Conservation (phyloP, 64 coral and sea anemone genomes). For the Hydrozoanthus tunicans region DNA sequence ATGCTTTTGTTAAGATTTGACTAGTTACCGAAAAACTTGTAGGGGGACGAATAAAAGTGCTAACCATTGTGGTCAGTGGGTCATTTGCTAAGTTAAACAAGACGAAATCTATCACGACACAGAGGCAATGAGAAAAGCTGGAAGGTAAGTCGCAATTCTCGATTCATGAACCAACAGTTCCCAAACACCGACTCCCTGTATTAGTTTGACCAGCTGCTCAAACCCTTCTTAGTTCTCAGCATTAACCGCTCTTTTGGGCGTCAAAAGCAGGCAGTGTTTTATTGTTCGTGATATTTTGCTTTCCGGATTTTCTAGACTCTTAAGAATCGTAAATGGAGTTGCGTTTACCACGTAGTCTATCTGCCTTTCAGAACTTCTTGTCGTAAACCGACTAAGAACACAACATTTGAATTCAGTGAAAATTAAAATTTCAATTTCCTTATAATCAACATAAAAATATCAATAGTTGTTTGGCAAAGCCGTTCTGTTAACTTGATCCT, state of each 20-base stretch:
- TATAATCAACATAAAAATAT: background rate
- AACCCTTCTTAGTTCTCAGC: too few relatives aligned
- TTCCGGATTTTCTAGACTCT: background rate
- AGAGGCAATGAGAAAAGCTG: background rate
- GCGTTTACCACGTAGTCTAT: background rate
- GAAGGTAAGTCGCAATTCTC: background rate
- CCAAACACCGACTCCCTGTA: background rate
- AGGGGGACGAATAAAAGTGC: background rate
- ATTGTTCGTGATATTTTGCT: too few relatives aligned
- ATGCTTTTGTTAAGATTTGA: too few relatives aligned
- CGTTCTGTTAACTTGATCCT: background rate
- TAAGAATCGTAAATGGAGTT: background rate
- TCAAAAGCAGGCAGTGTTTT: too few relatives aligned
- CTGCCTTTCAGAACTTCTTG: background rate
- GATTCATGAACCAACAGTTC: background rate
- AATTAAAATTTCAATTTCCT: constrained; percentile 7
- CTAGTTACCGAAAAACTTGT: background rate
- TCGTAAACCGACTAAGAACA: background rate
- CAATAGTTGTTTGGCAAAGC: background rate
- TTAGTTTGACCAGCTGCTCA: too few relatives aligned
- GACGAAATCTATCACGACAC: background rate
- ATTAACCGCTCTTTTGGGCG: too few relatives aligned
- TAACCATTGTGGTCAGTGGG: background rate
- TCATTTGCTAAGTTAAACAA: background rate
- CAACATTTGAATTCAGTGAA: background rate